A percentile compares a stretch with the other conserved stretches of the same genome.
These are phyloP conservation scores for Cephus pygmeus DNA, from an alignment of 2,888 invertebrate species.

Conservation along the genomic window DNA sequence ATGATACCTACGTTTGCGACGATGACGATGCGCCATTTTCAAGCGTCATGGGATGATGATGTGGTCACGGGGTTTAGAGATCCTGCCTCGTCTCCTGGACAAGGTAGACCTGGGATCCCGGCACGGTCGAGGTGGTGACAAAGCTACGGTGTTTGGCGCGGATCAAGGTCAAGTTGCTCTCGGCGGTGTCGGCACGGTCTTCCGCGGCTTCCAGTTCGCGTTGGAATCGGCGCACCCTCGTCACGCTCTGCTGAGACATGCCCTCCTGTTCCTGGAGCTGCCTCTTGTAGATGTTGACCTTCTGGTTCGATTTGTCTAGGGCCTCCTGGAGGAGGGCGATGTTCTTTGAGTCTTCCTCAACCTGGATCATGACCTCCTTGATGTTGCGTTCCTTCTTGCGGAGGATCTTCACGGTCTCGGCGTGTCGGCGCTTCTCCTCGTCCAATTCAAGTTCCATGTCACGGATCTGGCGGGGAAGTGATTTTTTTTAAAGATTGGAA, in stretches of 20 bases:
- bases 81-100: constrained; percentile 83
- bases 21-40: constrained; percentile 1
- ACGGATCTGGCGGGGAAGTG: constrained; percentile 74
- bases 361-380: constrained; percentile 94
- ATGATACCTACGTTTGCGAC: constrained; percentile 1
- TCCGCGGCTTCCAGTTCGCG: constrained; percentile 97
- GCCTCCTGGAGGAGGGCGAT: constrained; percentile 91
- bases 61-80: constrained; percentile 48
- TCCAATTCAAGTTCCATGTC: constrained; percentile 95
- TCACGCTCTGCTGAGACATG: constrained; percentile 90
- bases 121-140: constrained; percentile 92
- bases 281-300: constrained; percentile 94
- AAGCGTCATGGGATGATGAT: constrained; percentile 18
- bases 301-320: constrained; percentile 87
- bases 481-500: not conserved
- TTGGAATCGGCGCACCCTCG: constrained; percentile 97
- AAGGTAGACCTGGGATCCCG: constrained; percentile 91
- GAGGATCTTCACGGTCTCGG: constrained; percentile 96
- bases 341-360: constrained; percentile 98
- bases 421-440: constrained; percentile 96
- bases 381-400: constrained; percentile 98
- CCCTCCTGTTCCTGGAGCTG: constrained; percentile 96
- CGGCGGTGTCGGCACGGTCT: constrained; percentile 94
- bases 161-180: constrained; percentile 93
- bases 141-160: constrained; percentile 98